Base-by-base conservation (phyloP, 2,797 vertebrate genomes). In the Tympanoctomys barrerae region DNA sequence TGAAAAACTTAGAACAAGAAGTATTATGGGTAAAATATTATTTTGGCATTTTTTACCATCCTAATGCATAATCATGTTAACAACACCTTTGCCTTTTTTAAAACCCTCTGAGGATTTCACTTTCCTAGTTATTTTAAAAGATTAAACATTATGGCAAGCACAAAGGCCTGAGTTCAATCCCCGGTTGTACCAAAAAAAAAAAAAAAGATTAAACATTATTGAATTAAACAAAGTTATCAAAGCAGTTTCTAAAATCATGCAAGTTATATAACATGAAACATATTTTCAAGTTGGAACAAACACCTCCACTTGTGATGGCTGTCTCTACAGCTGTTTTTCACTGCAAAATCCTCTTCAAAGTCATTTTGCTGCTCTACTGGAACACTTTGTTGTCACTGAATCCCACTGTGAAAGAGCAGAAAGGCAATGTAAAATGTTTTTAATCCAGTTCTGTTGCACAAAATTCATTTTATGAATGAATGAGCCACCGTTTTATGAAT, bases 1-100 rank as follows among this genome's bases (percentile, higher is more conserved):
- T 54, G 33, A 7, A 88, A 84, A 4, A 28, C 31, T 91, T 94
- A 77, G 33, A 93, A 59, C 68, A 87, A 64, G 13, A 91, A 87
- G 26, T 54, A 10, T 70, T 87, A 31, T 64, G 4, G 49, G 2
- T 22, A 62, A 57, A 22, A 81, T 26, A 77, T 87, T 12, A 90
- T 61, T 90, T 91, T 85, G 87, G n/a, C n/a, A 85, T 81, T 87
- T 85, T 89, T 86, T 7, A 79, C 39, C 24, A 92, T 89, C 22
- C 11, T 95, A 77, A 93, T 83, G 84, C 94, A 46, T 70, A 57
- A 57, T 64, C 82, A 91, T 86, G 19, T 83, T 94, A 90, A 85
- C 8, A 88, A 49, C 81, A 4, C 0, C 70, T 83, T 66, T 89
- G 3, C 21, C n/a, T 6, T 64, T 87, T 90, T 66, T 22, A 87